phyloP scores from a whole-genome alignment of 2,888 invertebrate species.

The Athalia rosae region DNA sequence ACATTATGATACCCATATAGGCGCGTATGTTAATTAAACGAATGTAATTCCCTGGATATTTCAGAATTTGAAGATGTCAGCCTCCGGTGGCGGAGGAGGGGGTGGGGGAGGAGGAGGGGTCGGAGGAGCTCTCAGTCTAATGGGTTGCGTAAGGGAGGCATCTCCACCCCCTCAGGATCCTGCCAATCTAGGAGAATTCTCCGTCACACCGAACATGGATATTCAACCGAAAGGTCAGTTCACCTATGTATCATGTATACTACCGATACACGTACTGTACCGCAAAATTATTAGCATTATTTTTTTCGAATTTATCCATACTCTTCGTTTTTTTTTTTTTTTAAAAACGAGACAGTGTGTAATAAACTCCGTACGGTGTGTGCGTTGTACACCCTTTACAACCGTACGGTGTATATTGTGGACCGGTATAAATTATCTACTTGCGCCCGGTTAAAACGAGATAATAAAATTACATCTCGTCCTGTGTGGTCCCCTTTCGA shows the following conservation, averaged over 20 bases:
- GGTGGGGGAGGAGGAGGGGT: slow-evolving; percentile 76
- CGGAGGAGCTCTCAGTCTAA: slow-evolving; percentile 79
- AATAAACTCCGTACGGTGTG: too few relatives aligned
- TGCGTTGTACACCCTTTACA: too few relatives aligned
- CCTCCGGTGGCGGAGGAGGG: slow-evolving; percentile 69
- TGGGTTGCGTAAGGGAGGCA: slow-evolving; percentile 80
- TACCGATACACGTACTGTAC: not conserved
- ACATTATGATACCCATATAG: too few relatives aligned
- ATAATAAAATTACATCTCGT: slow-evolving; percentile 40
- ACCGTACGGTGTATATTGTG: too few relatives aligned
- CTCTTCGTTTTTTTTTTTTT: too few relatives aligned
- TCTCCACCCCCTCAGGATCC: slow-evolving; percentile 77
- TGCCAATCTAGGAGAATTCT: slow-evolving; percentile 73
- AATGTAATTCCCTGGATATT: slow-evolving; percentile 55
- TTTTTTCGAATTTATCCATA: slow-evolving; percentile 20
- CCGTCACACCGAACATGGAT: slow-evolving; percentile 63
- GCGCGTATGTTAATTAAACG: not conserved
- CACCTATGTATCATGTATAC: not conserved
- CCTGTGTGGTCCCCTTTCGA: slow-evolving; percentile 41
- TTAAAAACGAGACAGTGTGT: too few relatives aligned
- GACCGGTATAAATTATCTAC: too few relatives aligned
- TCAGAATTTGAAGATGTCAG: slow-evolving; percentile 65
- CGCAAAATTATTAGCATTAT: not conserved
- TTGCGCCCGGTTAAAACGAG: slow-evolving; percentile 9
- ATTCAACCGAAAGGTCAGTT: slow-evolving; percentile 68